Conservation (phyloP, 2,888 invertebrate species). For the Lasioglossum calceatum region DNA sequence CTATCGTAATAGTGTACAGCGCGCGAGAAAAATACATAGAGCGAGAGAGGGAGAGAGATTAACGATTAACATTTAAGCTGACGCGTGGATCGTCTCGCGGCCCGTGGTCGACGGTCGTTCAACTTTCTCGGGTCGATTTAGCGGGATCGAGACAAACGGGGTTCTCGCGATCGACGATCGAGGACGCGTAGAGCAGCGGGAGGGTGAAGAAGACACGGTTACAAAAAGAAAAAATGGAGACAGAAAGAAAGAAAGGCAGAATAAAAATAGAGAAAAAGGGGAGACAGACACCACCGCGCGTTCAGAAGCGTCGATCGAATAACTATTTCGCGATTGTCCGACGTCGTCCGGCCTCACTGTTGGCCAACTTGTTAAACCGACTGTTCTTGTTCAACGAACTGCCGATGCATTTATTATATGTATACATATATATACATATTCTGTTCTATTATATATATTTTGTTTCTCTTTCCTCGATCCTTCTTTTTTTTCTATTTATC, state of each 20-base stretch:
- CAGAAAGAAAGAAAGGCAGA: neutral
- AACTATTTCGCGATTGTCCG: conserved; percentile 67
- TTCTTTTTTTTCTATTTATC: conserved; percentile 47
- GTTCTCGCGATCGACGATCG: neutral
- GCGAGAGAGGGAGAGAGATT: conserved; percentile 16
- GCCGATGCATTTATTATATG: conserved; percentile 55
- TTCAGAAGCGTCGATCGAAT: conserved; percentile 63
- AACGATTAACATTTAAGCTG: conserved; percentile 20
- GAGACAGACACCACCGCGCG: conserved; percentile 21
- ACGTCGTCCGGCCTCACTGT: conserved; percentile 48
- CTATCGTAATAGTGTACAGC: conserved; percentile 58
- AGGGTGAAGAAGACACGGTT: neutral
- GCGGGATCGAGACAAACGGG: neutral
- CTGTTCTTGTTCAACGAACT: conserved; percentile 34
- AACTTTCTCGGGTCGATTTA: neutral
- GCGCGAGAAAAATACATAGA: neutral
- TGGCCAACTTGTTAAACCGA: conserved; percentile 45
- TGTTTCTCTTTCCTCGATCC: conserved; percentile 26
- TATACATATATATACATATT: conserved; percentile 8
- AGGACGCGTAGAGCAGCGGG: neutral
- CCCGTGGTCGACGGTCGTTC: neutral
- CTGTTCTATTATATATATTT: conserved; percentile 34
- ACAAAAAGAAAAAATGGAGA: neutral
- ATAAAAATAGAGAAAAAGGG: neutral
- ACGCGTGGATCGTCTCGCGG: conserved; percentile 45